A percentile compares a stretch with the other conserved stretches of the same genome.
These are phyloP conservation scores for Meghimatium bilineatum DNA, from an alignment of 2,888 invertebrate genomes.

Conservation along the genomic window DNA sequence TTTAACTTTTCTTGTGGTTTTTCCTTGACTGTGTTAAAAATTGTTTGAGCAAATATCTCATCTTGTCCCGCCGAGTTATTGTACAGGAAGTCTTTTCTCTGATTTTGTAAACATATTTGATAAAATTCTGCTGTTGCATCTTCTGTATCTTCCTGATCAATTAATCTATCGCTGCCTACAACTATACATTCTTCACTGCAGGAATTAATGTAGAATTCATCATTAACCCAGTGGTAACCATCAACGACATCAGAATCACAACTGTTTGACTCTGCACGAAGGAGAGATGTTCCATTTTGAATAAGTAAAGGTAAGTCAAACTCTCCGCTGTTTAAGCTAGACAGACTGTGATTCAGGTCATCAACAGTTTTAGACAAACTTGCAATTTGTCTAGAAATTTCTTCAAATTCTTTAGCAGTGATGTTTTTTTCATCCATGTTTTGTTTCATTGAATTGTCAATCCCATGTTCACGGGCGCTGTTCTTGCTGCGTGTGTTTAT, in stretches of 20 bases:
- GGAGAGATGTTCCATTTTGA: not conserved
- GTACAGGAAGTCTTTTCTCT: not conserved
- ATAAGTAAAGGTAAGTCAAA: slow-evolving; percentile 51
- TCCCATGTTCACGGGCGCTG: not conserved
- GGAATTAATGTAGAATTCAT: slow-evolving; percentile 67
- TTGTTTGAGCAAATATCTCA: slow-evolving; percentile 57
- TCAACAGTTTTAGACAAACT: slow-evolving; percentile 70
- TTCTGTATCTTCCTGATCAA: slow-evolving; percentile 13
- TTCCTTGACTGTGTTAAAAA: slow-evolving; percentile 39
- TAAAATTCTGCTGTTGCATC: slow-evolving; percentile 19
- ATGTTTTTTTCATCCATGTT: slow-evolving; percentile 15
- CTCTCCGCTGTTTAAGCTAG: slow-evolving; percentile 67
- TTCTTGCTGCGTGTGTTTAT: not conserved
- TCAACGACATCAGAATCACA: slow-evolving; percentile 57
- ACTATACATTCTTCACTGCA: slow-evolving; percentile 66
- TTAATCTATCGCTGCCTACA: slow-evolving; percentile 47
- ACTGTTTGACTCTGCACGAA: not conserved
- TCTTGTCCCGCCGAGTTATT: slow-evolving; percentile 54
- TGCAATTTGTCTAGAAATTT: slow-evolving; percentile 68
- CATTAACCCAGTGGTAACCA: slow-evolving; percentile 71
- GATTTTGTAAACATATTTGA: not conserved
- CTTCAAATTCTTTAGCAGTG: slow-evolving; percentile 61
- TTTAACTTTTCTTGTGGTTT: slow-evolving; percentile 2
- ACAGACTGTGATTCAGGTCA: slow-evolving; percentile 67
- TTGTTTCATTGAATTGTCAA: not conserved